A percentile compares a stretch with the other conserved stretches of the same genome.
These are phyloP conservation scores for Watsonalla cultraria DNA, from an alignment of 2,888 invertebrate genomes.

Conservation along the genomic window DNA sequence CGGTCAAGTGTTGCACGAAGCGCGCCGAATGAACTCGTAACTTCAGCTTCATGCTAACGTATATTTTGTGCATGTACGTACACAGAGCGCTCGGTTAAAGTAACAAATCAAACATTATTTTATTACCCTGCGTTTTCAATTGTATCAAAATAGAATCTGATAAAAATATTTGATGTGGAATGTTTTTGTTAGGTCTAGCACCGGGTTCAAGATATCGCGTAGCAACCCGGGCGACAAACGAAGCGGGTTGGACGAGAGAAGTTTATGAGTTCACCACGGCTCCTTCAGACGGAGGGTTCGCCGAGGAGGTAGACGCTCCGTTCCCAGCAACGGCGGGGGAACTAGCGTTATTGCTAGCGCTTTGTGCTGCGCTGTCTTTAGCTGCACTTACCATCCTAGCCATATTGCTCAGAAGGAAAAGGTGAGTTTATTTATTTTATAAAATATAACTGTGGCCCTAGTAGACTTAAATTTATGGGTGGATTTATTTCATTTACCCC, in stretches of 20 bases:
- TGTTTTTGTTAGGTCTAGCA: slow-evolving; percentile 47
- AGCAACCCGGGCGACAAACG: slow-evolving; percentile 79
- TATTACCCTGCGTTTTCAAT: no score
- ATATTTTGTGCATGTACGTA: no score
- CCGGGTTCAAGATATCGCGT: slow-evolving; percentile 81
- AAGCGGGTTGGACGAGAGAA: slow-evolving; percentile 80
- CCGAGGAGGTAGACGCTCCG: slow-evolving; percentile 67
- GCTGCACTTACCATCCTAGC: slow-evolving; percentile 78
- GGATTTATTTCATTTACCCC: no score
- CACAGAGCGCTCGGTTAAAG: no score
- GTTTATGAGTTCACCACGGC: slow-evolving; percentile 80
- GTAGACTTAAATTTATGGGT: no score
- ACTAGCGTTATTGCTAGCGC: slow-evolving; percentile 62
- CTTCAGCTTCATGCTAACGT: no score
- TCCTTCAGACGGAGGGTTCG: slow-evolving; percentile 73
- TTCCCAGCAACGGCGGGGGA: slow-evolving; percentile 71
- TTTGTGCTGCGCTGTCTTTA: slow-evolving; percentile 77
- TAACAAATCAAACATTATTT: no score
- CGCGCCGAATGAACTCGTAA: no score
- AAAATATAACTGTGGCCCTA: neutral
- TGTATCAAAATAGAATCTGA: no score
- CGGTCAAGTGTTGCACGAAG: no score
- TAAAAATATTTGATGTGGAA: no score
- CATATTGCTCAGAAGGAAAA: slow-evolving; percentile 75
- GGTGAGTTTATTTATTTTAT: slow-evolving; percentile 34